A percentile compares a stretch with the other conserved stretches of the same genome.
Evolutionary conservation across 1,140 invertebrate species (phyloP).

Genomic region (Hydropsyche tenuis): DNA sequence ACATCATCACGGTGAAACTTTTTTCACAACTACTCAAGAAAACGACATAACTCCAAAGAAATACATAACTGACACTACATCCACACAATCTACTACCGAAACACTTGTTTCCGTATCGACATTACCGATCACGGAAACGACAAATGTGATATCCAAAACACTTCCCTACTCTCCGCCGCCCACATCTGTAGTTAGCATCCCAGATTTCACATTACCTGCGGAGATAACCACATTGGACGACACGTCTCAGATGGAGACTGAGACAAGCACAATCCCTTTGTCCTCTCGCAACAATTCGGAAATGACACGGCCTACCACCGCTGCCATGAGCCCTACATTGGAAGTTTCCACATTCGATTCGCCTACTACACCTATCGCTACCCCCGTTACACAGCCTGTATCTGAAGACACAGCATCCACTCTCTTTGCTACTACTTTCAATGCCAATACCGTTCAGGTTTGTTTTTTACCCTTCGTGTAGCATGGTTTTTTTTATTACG

Average conservation of each 20-base stretch:
- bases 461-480: conserved; percentile 52
- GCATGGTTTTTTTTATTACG: conserved; percentile 39
- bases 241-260: conserved; percentile 38
- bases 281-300: conserved; percentile 32
- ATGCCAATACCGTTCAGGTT: conserved; percentile 61
- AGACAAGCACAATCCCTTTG: conserved; percentile 33
- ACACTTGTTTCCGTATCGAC: not conserved
- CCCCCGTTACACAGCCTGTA: conserved; percentile 51
- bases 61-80: not conserved
- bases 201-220: conserved; percentile 37
- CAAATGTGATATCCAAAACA: conserved; percentile 47
- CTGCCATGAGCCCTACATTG: conserved; percentile 21
- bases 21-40: conserved; percentile 47
- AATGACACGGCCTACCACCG: conserved; percentile 26
- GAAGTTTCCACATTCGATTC: conserved; percentile 31
- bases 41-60: conserved; percentile 45
- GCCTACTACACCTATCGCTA: conserved; percentile 38
- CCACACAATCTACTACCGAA: not conserved
- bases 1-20: conserved; percentile 57
- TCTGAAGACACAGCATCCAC: conserved; percentile 55
- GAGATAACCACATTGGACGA: conserved; percentile 41
- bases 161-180: conserved; percentile 40
- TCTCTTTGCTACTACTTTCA: conserved; percentile 56
- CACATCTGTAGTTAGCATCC: conserved; percentile 26
- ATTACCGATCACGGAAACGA: conserved; percentile 51